Evolutionary conservation across 2,888 invertebrate genomes (phyloP).

Genomic region (Melinaea marsaeus): DNA sequence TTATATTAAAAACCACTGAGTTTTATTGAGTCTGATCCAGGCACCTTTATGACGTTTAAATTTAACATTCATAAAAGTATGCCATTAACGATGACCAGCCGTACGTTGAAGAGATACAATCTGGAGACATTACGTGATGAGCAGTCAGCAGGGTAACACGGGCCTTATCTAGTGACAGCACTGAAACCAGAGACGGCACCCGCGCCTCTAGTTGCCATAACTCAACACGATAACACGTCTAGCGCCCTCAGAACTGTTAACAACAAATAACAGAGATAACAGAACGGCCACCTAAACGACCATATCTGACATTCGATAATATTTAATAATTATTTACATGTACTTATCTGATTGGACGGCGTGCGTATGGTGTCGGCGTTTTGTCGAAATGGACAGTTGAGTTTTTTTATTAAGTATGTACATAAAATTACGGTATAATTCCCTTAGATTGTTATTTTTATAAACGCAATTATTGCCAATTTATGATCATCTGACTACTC

Average conservation of each 20-base stretch:
- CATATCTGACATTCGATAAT: slow-evolving; percentile 70
- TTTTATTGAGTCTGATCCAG: not conserved
- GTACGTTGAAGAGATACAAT: slow-evolving; percentile 35
- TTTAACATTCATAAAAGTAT: slow-evolving; percentile 25
- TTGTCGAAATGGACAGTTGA: slow-evolving; percentile 35
- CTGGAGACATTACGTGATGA: slow-evolving; percentile 40
- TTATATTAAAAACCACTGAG: too few relatives aligned
- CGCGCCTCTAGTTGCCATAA: slow-evolving; percentile 55
- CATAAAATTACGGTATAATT: slow-evolving; percentile 7
- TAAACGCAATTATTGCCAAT: slow-evolving; percentile 11
- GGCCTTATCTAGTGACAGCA: slow-evolving; percentile 51
- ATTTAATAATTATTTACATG: slow-evolving; percentile 76
- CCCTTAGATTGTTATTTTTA: slow-evolving; percentile 16
- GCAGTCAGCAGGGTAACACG: slow-evolving; percentile 43
- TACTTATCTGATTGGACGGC: slow-evolving; percentile 67
- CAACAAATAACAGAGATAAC: slow-evolving; percentile 75
- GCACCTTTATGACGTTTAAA: slow-evolving; percentile 6
- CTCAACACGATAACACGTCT: slow-evolving; percentile 67
- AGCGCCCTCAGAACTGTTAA: slow-evolving; percentile 63
- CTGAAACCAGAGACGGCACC: slow-evolving; percentile 58
- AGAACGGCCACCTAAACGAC: slow-evolving; percentile 70
- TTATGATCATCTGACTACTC: slow-evolving; percentile 38
- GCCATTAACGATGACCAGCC: slow-evolving; percentile 26
- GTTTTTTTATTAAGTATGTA: not conserved
- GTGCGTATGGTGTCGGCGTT: slow-evolving; percentile 60